These are phyloP conservation scores for Eptatretus atami DNA, from an alignment of 2,797 vertebrate species.

Conservation along the genomic window DNA sequence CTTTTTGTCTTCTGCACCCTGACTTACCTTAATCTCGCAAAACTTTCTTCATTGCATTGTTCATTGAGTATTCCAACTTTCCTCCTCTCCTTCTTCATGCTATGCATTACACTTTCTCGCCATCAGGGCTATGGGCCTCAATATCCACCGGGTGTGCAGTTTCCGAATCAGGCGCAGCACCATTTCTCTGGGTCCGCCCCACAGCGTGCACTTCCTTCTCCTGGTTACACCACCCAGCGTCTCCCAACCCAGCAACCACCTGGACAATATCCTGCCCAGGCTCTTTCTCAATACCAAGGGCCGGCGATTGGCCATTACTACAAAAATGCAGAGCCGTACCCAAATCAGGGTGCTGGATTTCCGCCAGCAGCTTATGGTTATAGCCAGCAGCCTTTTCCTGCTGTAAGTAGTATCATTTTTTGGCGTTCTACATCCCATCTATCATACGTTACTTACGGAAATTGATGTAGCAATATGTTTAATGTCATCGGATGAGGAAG, in stretches of 20 bases:
- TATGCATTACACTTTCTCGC: not conserved
- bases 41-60: too few species aligned
- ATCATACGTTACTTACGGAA: too few species aligned
- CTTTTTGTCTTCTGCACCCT: too few species aligned
- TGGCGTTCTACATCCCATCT: too few species aligned
- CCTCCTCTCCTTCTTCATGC: not conserved
- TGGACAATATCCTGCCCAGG: slow-evolving; percentile 23
- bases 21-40: too few species aligned
- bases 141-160: slow-evolving; percentile 21
- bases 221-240: slow-evolving; percentile 41
- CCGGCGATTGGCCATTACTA: slow-evolving; percentile 12
- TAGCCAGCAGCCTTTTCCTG: not conserved
- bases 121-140: slow-evolving; percentile 32
- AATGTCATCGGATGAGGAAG: too few species aligned
- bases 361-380: not conserved
- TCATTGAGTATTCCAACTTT: too few species aligned
- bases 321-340: not conserved
- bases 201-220: slow-evolving; percentile 36
- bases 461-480: too few species aligned
- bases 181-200: slow-evolving; percentile 31
- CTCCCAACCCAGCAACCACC: slow-evolving; percentile 31
- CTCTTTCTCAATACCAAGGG: too few species aligned
- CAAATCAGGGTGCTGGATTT: not conserved
- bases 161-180: slow-evolving; percentile 13
- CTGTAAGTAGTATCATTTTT: not conserved